Conservation (phyloP, 2,797 vertebrate genomes). For the Coregonus suidteri region DNA sequence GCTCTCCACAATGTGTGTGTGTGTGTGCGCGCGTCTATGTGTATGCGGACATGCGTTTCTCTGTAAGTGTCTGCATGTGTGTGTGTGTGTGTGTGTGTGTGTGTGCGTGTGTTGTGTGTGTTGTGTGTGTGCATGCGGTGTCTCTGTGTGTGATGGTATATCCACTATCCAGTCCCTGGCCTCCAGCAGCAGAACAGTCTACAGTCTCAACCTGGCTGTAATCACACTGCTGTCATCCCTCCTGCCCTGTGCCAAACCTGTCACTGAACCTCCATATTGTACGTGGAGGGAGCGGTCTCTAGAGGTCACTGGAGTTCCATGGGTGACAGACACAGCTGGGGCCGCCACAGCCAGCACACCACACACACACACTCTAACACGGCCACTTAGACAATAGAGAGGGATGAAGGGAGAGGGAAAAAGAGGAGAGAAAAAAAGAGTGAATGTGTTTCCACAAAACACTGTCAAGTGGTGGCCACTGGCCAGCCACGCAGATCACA, state of each 20-base stretch:
- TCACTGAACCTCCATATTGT: slow-evolving; percentile 62
- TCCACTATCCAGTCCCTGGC: slow-evolving; percentile 31
- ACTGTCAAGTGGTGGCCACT: slow-evolving; percentile 48
- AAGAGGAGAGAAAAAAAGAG: slow-evolving; percentile 43
- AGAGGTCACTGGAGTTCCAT: slow-evolving; percentile 86
- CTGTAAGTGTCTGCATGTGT: slow-evolving; percentile 27
- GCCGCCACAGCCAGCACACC: slow-evolving; percentile 36
- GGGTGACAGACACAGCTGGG: slow-evolving; percentile 73
- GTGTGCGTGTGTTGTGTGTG: neutral
- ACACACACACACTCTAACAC: slow-evolving; percentile 59
- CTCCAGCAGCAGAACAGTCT: slow-evolving; percentile 3
- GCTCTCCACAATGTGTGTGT: slow-evolving; percentile 24
- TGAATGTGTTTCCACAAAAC: slow-evolving; percentile 52
- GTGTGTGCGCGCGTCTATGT: slow-evolving; percentile 14
- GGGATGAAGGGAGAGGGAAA: slow-evolving; percentile 31
- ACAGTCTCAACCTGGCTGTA: slow-evolving; percentile 40
- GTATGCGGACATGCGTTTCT: neutral
- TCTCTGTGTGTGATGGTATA: slow-evolving; percentile 24
- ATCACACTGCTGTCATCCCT: slow-evolving; percentile 47
- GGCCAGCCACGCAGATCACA: slow-evolving; percentile 27
- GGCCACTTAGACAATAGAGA: slow-evolving; percentile 62
- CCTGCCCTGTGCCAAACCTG: slow-evolving; percentile 56
- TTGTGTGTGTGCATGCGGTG: slow-evolving; percentile 10
- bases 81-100: slow-evolving; percentile 9
- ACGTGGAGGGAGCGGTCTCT: slow-evolving; percentile 79